Evolutionary conservation across 2,888 invertebrate species (phyloP), one percentile per base, ranked within the genome.

Genomic region (Timandra comae): DNA sequence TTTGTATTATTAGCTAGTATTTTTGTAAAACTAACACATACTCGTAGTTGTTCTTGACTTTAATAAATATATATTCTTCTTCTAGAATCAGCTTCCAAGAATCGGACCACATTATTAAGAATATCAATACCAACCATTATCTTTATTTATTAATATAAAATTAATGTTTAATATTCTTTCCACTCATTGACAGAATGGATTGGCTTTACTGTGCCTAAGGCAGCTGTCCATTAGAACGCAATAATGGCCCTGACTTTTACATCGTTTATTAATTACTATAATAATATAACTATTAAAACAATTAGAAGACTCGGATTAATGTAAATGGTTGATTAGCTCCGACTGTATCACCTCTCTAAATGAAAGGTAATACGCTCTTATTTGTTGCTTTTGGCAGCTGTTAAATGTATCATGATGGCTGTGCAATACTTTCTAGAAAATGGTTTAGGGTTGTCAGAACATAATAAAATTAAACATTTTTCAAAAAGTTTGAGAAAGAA

Each of bases 271-370:
- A 16, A 16, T 16, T 16, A 16, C 16, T 5, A 16, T 16, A 16
- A 16, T 1, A 16, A 16, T 16, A 16, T 16, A 16, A 16, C 16
- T 16, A 16, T 16, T 16, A 16, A 16, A 16, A 16, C 46, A 51
- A 52, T 47, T 39, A 38, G 28, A 37, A 35, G 16, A 16, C 16
- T 16, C 6, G 16, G 16, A 6, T 16, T n/a, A n/a, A 40, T 36
- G 33, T 43, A 46, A 46, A 41, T 42, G 36, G 41, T 23, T 44
- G 51, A 54, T 56, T 53, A 43, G 41, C 37, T 46, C 57, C 59
- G 56, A 16, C 54, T 63, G 58, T 46, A 43, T 32, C 46, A 49
- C 64, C 63, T 63, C 62, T 63, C 62, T 56, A 59, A 61, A 56
- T 40, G 63, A 64, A 64, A 63, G 61, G 59, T 43, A 33, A 24